Evolutionary conservation across 2,888 invertebrate species (phyloP).

Genomic region (Mythimna vitellina): DNA sequence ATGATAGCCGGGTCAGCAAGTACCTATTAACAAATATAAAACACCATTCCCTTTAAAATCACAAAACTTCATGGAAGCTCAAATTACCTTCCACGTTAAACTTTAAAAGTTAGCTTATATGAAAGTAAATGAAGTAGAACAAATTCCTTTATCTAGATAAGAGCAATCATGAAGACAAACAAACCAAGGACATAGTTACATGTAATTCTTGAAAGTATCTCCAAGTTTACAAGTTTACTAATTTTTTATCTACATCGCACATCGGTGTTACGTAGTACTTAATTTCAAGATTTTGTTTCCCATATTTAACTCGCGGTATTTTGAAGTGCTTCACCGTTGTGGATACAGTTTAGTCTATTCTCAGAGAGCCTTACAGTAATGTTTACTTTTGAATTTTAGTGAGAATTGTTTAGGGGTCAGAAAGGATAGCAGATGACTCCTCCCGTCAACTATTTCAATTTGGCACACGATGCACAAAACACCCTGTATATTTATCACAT

Average conservation of each 20-base stretch:
- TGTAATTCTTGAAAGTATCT: neutral
- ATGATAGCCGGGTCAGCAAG: too few species aligned
- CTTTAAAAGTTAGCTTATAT: neutral
- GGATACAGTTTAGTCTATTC: neutral
- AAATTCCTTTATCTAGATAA: slow-evolving; percentile 22
- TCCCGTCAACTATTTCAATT: too few species aligned
- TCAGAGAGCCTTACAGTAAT: neutral
- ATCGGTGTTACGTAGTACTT: neutral
- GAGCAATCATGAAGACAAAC: neutral
- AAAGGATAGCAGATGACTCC: too few species aligned
- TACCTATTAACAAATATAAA: neutral
- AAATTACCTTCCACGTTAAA: slow-evolving; percentile 1
- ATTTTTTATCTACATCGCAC: neutral
- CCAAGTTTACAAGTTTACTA: neutral
- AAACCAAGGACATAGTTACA: neutral
- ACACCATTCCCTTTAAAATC: slow-evolving; percentile 6
- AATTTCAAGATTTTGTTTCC: neutral
- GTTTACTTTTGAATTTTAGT: neutral
- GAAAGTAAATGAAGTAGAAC: neutral
- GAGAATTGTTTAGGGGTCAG: too few species aligned
- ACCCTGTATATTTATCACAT: neutral
- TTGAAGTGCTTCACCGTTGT: neutral
- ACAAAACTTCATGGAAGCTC: neutral
- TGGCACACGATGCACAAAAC: too few species aligned
- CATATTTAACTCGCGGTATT: neutral